phyloP scores from a whole-genome alignment of 2,888 invertebrate genomes.

The Hybos culiciformis region DNA sequence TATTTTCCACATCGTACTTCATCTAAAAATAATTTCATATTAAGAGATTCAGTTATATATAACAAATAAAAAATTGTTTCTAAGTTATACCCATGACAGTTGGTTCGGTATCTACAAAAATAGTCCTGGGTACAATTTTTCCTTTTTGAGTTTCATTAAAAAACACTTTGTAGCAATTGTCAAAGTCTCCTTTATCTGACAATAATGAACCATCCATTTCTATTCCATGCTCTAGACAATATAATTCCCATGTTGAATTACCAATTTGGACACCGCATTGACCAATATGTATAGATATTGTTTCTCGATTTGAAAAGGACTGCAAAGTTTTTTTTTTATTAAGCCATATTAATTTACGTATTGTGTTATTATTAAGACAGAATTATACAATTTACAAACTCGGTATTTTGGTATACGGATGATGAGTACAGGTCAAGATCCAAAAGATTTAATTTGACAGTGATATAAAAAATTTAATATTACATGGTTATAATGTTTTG shows the following conservation, averaged over 20 bases:
- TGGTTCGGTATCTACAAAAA: conserved; percentile 77
- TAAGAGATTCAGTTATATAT: conserved; percentile 2
- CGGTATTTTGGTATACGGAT: too few relatives aligned
- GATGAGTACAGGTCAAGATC: too few relatives aligned
- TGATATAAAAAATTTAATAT: too few relatives aligned
- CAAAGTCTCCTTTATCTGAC: too few relatives aligned
- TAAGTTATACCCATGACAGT: conserved; percentile 78
- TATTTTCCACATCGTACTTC: conserved; percentile 50
- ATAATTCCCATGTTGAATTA: conserved; percentile 66
- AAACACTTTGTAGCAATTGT: too few relatives aligned
- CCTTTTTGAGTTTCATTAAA: too few relatives aligned
- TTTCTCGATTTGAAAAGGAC: conserved; percentile 44
- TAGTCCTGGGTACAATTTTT: too few relatives aligned
- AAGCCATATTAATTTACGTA: too few relatives aligned
- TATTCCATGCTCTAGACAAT: conserved; percentile 66
- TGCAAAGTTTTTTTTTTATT: too few relatives aligned
- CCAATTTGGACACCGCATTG: conserved; percentile 73
- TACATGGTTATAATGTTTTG: too few relatives aligned
- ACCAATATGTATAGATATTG: conserved; percentile 68
- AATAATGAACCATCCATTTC: conserved; percentile 54
- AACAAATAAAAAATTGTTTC: background rate
- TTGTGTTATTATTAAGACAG: conserved; percentile 16
- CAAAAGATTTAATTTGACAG: too few relatives aligned
- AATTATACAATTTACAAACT: background rate
- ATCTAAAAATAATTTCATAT: conserved; percentile 36